phyloP scores from a whole-genome alignment of 2,113 vertebrate species.

The Sorex fumeus region DNA sequence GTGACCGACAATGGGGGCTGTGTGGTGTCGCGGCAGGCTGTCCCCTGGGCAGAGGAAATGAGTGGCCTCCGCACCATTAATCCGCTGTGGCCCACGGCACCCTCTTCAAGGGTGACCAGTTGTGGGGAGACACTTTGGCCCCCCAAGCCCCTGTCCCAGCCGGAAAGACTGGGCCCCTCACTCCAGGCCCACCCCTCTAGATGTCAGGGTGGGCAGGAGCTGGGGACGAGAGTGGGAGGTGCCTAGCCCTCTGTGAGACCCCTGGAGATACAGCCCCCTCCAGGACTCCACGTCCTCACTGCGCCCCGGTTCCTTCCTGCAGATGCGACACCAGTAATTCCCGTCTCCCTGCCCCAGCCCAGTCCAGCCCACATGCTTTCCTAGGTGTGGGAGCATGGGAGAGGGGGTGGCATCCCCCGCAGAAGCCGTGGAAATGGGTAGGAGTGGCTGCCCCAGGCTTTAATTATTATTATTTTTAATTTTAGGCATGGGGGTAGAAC shows the following conservation, averaged over 20 bases:
- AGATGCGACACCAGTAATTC: neutral
- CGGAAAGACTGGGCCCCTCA: neutral
- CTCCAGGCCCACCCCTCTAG: neutral
- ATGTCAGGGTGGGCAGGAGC: neutral
- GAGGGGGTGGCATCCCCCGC: no score
- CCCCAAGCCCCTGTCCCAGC: neutral
- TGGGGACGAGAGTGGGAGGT: neutral
- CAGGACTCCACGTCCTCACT: neutral
- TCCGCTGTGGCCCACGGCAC: constrained; percentile 53
- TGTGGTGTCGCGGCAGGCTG: neutral
- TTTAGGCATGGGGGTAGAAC: no score
- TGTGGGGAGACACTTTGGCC: neutral
- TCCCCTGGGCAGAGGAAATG: constrained; percentile 79
- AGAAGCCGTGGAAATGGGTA: no score
- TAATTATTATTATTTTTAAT: no score
- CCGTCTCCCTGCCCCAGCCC: neutral
- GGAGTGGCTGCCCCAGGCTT: no score
- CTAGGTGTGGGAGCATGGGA: neutral
- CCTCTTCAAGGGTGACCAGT: neutral
- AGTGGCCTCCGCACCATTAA: constrained; percentile 79
- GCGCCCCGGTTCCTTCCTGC: neutral
- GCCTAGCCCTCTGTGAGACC: neutral
- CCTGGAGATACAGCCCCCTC: neutral
- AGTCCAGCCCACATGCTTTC: neutral
- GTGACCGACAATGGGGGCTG: constrained; percentile 60